Evolutionary conservation across 2,113 vertebrate genomes (phyloP), one percentile per base, ranked within the genome.

Genomic region (Pseudolaguvia tuberculata): DNA sequence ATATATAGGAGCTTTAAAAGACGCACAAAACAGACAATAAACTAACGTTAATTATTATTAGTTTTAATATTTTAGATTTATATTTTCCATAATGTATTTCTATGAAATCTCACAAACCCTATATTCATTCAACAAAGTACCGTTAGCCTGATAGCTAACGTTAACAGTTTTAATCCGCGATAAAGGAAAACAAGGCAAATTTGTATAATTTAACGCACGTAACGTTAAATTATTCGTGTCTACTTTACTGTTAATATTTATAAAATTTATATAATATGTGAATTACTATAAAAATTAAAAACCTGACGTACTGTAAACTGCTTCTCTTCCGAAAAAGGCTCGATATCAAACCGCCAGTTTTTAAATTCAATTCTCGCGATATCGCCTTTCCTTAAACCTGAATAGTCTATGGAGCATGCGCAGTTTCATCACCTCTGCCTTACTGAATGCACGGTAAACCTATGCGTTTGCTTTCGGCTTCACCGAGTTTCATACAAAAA

Each of bases 301-400:
- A 1, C 23, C 18, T 1, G 9, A 29, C 23, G 8, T 50, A 66
- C 63, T 31, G 57, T 58, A 20, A 3, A 2, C 8, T 35, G 25
- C n/a, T 42, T 31, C 27, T 1, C 58, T 47, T 23, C 53, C 13
- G 15, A 21, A 2, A 61, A 52, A 21, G 1, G 1, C 11, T 45
- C 50, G 9, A 12, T 27, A 3, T 5, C 10, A 56, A 83, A 61
- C 86, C 88, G 89, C 88, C 87, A 72, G 82, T 89, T 91, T 91
- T 90, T 66, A 87, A 91, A 91, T 80, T 51, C 20, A 21, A 8
- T 8, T 81, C 82, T 89, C 86, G 87, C 84, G 86, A 85, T 69
- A 87, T 69, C 1, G 31, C 21, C 10, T 47, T 65, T 15, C 8
- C 2, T 9, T 48, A 18, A 2, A 48, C 45, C 42, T 17, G 45